Evolutionary conservation across 2,113 vertebrate genomes (phyloP), one percentile per base, ranked within the genome.

Genomic region (Chascanopsetta lugubris): DNA sequence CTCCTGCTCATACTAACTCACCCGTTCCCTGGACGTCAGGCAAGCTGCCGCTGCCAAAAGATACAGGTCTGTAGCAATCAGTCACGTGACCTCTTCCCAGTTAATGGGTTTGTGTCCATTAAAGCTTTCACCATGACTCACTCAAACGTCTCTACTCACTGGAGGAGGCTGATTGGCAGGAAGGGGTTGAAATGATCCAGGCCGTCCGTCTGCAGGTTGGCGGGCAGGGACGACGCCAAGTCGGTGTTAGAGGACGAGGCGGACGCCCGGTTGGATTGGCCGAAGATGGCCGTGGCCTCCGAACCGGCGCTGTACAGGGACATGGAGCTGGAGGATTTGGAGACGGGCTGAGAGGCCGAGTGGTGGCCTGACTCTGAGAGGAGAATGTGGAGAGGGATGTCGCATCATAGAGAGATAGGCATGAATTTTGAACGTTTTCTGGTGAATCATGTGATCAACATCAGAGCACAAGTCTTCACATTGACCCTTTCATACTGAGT

Each of bases 121-220:
- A 2, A 62, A 25, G 6, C 4, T 12, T 24, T 63, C 57, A 24
- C 13, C 32, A 1, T 34, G 7, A 56, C 26, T 20, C 50, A 38
- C 27, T 66, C 11, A 43, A 60, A 18, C 3, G 18, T 21, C 6
- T 69, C 10, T 79, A 94, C 93, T 93, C 65, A 94, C 93, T 94
- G 93, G 22, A 94, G 87, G 43, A 94, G 88, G 72, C 90, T 94
- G 82, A 93, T 93, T 47, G 93, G 92, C n/a, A 94, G 90, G 55
- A 93, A 92, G 40, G 92, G 91, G 75, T 93, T 92, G 55, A 93
- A 93, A 64, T 88, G 86, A 32, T 93, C 92, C 29, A 93, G 82
- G 50, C 87, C 85, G 6, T 93, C 92, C 2, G 84, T 68, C 64
- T 93, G 92, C 78, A 92, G 72, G 27, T 87, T 83, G n/a, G 87